Conservation (phyloP, 2,113 vertebrate genomes). For the Panurus biarmicus region DNA sequence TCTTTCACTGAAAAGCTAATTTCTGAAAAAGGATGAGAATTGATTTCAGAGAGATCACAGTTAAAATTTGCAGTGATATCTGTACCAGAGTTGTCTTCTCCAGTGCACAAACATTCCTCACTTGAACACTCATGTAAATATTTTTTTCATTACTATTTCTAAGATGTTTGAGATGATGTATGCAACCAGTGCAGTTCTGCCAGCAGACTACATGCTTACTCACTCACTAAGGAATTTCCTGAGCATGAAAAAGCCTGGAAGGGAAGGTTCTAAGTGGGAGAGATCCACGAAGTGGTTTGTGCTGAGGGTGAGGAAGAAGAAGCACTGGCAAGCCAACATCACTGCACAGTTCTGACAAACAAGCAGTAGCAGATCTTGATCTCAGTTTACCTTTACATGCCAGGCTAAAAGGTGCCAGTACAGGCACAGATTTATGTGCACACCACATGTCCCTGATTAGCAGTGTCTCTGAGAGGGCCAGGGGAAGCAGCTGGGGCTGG, state of each 20-base stretch:
- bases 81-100: neutral
- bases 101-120: neutral
- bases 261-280: neutral
- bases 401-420: neutral
- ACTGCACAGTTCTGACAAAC: neutral
- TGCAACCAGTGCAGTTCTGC: neutral
- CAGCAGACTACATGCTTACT: neutral
- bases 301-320: neutral
- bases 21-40: neutral
- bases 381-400: neutral
- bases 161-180: neutral
- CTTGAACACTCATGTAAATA: neutral
- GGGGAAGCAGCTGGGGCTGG: conserved; percentile 25
- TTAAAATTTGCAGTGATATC: neutral
- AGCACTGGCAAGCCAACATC: neutral
- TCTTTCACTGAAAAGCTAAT: neutral
- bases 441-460: neutral
- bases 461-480: neutral
- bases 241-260: neutral
- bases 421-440: neutral
- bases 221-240: neutral
- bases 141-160: neutral
- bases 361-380: neutral
- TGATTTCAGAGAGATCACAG: rapidly evolving
- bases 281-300: rapidly evolving